Conservation (phyloP, 2,888 invertebrate genomes). For the Beris morrisii region DNA sequence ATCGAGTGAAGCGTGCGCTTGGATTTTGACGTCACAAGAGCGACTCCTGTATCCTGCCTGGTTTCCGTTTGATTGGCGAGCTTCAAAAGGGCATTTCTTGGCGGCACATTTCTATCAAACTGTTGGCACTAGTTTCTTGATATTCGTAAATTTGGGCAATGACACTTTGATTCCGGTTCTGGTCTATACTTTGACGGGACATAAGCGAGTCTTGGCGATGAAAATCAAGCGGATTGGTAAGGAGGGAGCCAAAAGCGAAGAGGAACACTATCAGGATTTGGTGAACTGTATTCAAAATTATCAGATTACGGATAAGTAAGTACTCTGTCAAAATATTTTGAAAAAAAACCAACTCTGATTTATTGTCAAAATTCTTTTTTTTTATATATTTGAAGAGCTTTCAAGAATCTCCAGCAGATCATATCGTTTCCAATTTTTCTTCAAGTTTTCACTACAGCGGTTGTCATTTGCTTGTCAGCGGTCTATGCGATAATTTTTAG, state of each 20-base stretch:
- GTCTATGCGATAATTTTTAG: slow-evolving; percentile 57
- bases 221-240: slow-evolving; percentile 46
- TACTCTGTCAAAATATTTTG: too few species aligned
- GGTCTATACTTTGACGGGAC: slow-evolving; percentile 47
- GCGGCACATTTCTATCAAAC: slow-evolving; percentile 46
- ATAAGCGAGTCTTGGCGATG: slow-evolving; percentile 47
- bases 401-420: slow-evolving; percentile 57
- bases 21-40: slow-evolving; percentile 41
- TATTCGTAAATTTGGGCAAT: slow-evolving; percentile 45
- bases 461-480: slow-evolving; percentile 53
- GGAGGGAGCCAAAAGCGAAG: slow-evolving; percentile 4
- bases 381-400: slow-evolving; percentile 53
- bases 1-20: slow-evolving; percentile 44
- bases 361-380: not conserved
- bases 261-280: slow-evolving; percentile 41
- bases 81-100: slow-evolving; percentile 41
- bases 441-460: slow-evolving; percentile 58
- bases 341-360: not conserved
- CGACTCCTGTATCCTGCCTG: slow-evolving; percentile 49
- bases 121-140: slow-evolving; percentile 40
- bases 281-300: slow-evolving; percentile 48
- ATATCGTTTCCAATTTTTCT: slow-evolving; percentile 60
- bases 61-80: slow-evolving; percentile 47
- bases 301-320: slow-evolving; percentile 43
- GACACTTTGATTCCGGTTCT: slow-evolving; percentile 52